Percentiles rank a stretch among this genome's conserved stretches.
Conservation (phyloP, 2,888 invertebrate species). For the Troglohyphantes excavatus region DNA sequence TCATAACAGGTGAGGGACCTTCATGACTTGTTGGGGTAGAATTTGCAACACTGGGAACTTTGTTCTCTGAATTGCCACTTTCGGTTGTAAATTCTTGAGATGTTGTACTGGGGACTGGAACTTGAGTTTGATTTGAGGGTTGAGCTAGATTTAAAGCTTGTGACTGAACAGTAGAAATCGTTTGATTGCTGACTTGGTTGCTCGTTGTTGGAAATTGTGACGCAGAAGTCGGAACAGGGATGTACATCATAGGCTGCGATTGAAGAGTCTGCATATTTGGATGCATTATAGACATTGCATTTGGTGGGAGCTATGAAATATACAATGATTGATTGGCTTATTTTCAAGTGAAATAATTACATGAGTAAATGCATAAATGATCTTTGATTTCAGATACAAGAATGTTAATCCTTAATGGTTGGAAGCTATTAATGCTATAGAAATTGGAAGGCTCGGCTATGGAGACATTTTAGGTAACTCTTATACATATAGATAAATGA, state of each 20-base stretch:
- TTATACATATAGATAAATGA: too few relatives aligned
- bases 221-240: slow-evolving; percentile 5
- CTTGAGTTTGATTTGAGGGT: not conserved
- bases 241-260: slow-evolving; percentile 33
- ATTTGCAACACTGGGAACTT: not conserved
- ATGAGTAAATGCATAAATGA: too few relatives aligned
- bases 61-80: not conserved
- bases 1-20: slow-evolving; percentile 14
- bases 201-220: not conserved
- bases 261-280: slow-evolving; percentile 19
- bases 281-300: not conserved
- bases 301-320: slow-evolving; percentile 1
- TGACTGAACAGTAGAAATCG: slow-evolving; percentile 6
- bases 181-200: not conserved
- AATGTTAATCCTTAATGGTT: too few relatives aligned
- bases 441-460: too few relatives aligned
- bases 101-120: not conserved
- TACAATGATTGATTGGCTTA: not conserved
- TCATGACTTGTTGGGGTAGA: slow-evolving; percentile 3
- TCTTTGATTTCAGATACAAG: too few relatives aligned
- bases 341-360: too few relatives aligned
- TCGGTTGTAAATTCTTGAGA: not conserved
- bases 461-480: too few relatives aligned
- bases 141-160: not conserved
- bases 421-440: too few relatives aligned